Base-by-base conservation (phyloP, 2,888 invertebrate species). In the Leptarthrus brevirostris region DNA sequence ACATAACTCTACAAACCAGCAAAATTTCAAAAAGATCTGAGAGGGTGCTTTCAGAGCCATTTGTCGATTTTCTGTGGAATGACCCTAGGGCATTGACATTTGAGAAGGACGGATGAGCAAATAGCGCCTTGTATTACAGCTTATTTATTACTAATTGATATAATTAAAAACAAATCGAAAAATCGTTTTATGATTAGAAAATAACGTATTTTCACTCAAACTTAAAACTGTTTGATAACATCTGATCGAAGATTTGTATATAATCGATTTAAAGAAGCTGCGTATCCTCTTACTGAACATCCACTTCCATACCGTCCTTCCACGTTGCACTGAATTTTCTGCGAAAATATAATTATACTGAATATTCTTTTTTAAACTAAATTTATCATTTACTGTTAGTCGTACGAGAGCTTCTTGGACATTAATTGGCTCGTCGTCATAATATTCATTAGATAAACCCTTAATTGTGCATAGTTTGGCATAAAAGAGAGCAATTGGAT, bases 401-500 rank as follows among this genome's bases (percentile, higher is more conserved):
- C 20, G 16, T 16, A 14, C 18, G 2, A 36, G 10, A 3, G 49
- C 53, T 22, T 36, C 53, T 36, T 64, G 16, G 3, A 73, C 5
- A 10, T 54, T 18, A 18, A 26, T n/a, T 3, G 26, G 30, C 3
- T 74, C 18, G n/a, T 49, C 70, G 12, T 74, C 52, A 36, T 61
- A 71, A 56, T 40, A 74, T 10, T 58, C 58, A 10, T n/a, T 10
- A 10, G 70, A 56, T 8, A 74, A 53, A 16, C 30, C 22, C n/a
- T 52, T 16, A 3, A 47, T 18, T 8, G 70, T 26, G 10, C 44
- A 34, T 5, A 61, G 34, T 53, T 76, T 76, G n/a, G 70, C 44
- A 66, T 71, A 74, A 52, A 47, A 75, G 18, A 75, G 40, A 26
- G 58, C 75, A 26, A 54, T 64, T 14, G 76, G 73, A 75, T 76